phyloP scores from a whole-genome alignment of 2,888 invertebrate species.

The Athrips mouffetella region DNA sequence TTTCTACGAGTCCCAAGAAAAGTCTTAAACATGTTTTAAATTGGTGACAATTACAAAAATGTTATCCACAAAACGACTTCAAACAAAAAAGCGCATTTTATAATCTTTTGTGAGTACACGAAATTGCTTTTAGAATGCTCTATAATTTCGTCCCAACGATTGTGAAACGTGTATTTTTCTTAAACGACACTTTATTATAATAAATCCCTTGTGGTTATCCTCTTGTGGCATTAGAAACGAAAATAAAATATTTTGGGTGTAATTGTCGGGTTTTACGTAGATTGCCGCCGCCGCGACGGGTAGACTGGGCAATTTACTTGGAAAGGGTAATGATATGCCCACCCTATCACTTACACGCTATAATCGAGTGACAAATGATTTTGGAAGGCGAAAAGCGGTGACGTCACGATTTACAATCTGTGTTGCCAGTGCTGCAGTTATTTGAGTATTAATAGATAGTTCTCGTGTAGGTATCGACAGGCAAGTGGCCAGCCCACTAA shows the following conservation, averaged over 20 bases:
- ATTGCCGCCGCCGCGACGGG: constrained; percentile 57
- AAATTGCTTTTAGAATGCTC: constrained; percentile 46
- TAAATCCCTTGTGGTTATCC: constrained; percentile 52
- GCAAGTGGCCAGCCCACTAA: too few species aligned
- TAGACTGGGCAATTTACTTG: constrained; percentile 68
- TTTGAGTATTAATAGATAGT: too few species aligned
- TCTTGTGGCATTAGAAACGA: constrained; percentile 69
- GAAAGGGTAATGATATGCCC: constrained; percentile 65
- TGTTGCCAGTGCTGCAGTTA: not conserved
- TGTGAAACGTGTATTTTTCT: constrained; percentile 63
- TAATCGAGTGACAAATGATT: constrained; percentile 75
- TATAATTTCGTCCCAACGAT: constrained; percentile 45
- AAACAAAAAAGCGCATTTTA: constrained; percentile 32
- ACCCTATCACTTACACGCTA: constrained; percentile 58
- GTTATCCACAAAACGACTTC: constrained; percentile 26
- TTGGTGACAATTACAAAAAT: constrained; percentile 31
- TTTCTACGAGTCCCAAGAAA: constrained; percentile 21
- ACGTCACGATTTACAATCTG: not conserved
- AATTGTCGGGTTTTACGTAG: constrained; percentile 53
- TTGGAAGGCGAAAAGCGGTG: constrained; percentile 49
- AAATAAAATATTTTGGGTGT: constrained; percentile 40
- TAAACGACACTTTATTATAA: constrained; percentile 76
- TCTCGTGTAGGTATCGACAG: too few species aligned
- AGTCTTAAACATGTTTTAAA: constrained; percentile 20
- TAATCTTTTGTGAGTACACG: constrained; percentile 34